Conservation (phyloP, 2,888 invertebrate genomes). For the Dasypolia templi region DNA sequence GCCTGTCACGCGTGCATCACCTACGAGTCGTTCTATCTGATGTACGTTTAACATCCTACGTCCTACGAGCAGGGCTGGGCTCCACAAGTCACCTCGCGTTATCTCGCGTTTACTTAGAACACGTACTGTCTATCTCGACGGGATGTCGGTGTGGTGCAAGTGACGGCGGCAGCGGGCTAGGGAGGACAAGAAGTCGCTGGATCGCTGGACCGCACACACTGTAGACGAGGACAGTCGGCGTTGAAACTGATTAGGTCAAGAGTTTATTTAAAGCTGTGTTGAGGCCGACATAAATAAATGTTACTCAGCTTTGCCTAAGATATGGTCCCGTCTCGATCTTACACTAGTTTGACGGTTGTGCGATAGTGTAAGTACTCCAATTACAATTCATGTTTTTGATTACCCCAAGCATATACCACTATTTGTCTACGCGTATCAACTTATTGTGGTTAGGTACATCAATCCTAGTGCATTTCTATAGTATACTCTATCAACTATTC, state of each 20-base stretch:
- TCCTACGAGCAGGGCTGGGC: constrained; percentile 73
- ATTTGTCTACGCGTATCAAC: neutral
- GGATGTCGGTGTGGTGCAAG: constrained; percentile 69
- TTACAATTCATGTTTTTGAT: constrained; percentile 14
- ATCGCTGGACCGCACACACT: neutral
- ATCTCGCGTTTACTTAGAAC: constrained; percentile 75
- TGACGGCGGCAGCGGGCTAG: constrained; percentile 54
- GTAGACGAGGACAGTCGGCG: too few species aligned
- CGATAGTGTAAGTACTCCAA: neutral
- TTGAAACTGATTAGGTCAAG: neutral
- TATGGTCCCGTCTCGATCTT: neutral
- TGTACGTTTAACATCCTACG: constrained; percentile 81
- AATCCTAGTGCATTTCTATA: neutral
- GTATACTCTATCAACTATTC: neutral
- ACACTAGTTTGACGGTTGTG: neutral
- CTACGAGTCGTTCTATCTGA: constrained; percentile 78
- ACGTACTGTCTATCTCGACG: constrained; percentile 77
- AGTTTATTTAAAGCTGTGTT: neutral
- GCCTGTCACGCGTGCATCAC: constrained; percentile 75
- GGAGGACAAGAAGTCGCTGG: neutral
- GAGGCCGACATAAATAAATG: neutral
- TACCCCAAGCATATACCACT: neutral
- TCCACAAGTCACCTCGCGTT: constrained; percentile 75
- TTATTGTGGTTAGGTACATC: too few species aligned
- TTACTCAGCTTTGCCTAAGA: neutral